Evolutionary conservation across 2,888 invertebrate species (phyloP).

Genomic region (Hemistola chrysoprasaria): DNA sequence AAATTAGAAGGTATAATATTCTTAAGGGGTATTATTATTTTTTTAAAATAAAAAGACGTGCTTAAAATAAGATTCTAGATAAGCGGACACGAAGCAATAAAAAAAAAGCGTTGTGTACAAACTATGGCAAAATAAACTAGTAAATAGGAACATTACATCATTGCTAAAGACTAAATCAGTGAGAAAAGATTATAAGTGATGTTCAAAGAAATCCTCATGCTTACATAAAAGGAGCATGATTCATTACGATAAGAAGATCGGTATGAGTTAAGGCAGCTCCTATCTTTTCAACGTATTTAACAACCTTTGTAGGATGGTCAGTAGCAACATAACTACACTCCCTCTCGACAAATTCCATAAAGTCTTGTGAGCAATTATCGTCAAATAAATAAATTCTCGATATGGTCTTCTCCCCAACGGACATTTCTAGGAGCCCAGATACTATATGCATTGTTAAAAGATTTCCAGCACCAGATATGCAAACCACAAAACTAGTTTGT

Average conservation of each 20-base stretch:
- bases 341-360: conserved; percentile 55
- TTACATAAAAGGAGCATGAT: conserved; percentile 67
- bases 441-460: conserved; percentile 58
- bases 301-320: conserved; percentile 49
- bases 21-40: too few species aligned
- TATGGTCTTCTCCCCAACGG: conserved; percentile 41
- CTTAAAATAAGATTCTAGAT: too few species aligned
- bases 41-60: too few species aligned
- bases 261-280: conserved; percentile 68
- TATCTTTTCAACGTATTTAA: conserved; percentile 64
- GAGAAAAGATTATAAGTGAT: too few species aligned
- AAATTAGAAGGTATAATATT: too few species aligned
- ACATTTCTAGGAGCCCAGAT: conserved; percentile 55
- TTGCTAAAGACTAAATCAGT: too few species aligned
- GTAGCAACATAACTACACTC: conserved; percentile 57
- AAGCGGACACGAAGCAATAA: too few species aligned
- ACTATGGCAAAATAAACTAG: too few species aligned
- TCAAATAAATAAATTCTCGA: conserved; percentile 64
- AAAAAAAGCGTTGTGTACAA: too few species aligned
- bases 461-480: conserved; percentile 60
- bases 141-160: too few species aligned
- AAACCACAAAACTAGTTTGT: conserved; percentile 44
- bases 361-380: conserved; percentile 40
- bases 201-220: too few species aligned
- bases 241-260: conserved; percentile 77